Base-by-base conservation (phyloP, 2,888 invertebrate species). In the Hirtodrosophila histrioides region DNA sequence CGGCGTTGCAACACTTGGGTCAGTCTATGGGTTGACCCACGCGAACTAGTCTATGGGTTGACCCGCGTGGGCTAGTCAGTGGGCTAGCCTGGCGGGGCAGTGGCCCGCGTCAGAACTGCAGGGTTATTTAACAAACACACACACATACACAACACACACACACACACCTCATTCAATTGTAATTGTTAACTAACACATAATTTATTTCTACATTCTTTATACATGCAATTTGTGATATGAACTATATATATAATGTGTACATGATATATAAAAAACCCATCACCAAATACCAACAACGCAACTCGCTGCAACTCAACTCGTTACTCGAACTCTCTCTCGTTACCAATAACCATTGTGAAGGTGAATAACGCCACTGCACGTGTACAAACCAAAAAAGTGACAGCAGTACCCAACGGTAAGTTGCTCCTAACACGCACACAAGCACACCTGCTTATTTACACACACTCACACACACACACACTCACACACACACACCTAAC, bases 351-450 rank as follows among this genome's bases (percentile, higher is more conserved):
- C 83, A 88, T 72, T 85, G 85, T 85, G 92, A 94, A 98, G 98
- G 98, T 99, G 92, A 99, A 99, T 95, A 99, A 99, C 94, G 99
- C 99, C 88, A 99, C 99, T 89, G 99, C 99, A 90, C 95, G 99
- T 94, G 98, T 99, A 92, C 99, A 99, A 95, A 99, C 99, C 91
- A 91, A 92, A 95, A 99, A 99, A 94, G 96, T 97, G 88, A 95
- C 97, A 85, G 94, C 97, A 88, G 95, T 97, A 92, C 97, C 97
- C 88, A 96, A 97, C 94, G 97, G 97, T 97, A 93, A 95, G 96
- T 93, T 80, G 56, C 68, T 73, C 65, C 65, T 69, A 54, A 57
- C 69, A 36, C 57, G 31, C 69, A 49, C 62, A 53, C 29, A 57
- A 24, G 53, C 45, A 66, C 55, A 64, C 45, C 61, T 55, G 45